Evolutionary conservation across 2,113 vertebrate species (phyloP), one percentile per base, ranked within the genome.

Genomic region (Neogobius melanostomus): DNA sequence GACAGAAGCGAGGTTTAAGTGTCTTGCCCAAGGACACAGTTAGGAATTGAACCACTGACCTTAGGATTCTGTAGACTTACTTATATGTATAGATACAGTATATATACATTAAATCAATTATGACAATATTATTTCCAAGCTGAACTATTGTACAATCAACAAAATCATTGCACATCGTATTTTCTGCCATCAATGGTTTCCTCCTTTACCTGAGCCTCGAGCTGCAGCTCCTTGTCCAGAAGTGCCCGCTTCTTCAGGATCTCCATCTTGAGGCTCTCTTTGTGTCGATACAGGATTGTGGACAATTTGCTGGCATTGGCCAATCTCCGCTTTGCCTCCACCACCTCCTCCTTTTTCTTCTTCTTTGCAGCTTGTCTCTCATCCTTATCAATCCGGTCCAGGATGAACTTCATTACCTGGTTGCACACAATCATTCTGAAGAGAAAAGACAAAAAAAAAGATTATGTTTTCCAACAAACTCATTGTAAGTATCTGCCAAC

Each of bases 311-410:
- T 95, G 16, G 98, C 97, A 0, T 97, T 99, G 82, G 97, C 96
- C 66, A 97, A 94, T 87, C 95, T 95, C 48, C 93, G 93, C 75
- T 99, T 99, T 67, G 98, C 97, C 71, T 99, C 98, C 79, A 98
- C 96, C 0, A 94, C 95, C 89, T 99, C 97, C 79, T 99, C 98
- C 6, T 97, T 94, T 76, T 98, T 98, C 70, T 92, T 91, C 83
- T 94, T 97, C 89, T 99, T 99, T 44, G 96, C 95, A 3, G 94
- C 95, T 90, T 98, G 97, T 76, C 95, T 95, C 84, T 99, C 98
- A 72, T 98, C 97, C 89, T 97, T 97, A 91, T 99, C 98, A 85
- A 99, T 99, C 88, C 97, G 96, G 93, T 99, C 98, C 88, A 99
- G 92, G 87, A 99, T 95, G 75, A 92, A 99, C 90, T 99, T 99